phyloP scores from a whole-genome alignment of 2,888 invertebrate genomes.

The Drosophila affinis region DNA sequence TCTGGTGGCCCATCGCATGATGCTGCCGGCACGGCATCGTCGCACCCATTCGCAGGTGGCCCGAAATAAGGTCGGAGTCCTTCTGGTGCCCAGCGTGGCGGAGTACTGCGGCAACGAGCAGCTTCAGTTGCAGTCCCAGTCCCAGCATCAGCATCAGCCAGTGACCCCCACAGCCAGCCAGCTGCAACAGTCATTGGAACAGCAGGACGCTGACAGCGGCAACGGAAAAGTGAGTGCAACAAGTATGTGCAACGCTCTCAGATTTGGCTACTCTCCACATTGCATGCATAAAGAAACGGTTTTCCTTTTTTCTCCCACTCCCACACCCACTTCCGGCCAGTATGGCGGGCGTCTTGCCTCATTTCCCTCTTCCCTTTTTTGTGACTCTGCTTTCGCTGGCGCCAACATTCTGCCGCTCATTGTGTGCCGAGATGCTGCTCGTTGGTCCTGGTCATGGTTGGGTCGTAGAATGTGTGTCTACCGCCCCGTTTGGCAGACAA shows the following conservation, averaged over 20 bases:
- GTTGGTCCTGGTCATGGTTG: constrained; percentile 66
- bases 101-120: constrained; percentile 58
- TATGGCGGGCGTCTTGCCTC: background rate
- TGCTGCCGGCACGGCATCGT: constrained; percentile 68
- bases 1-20: constrained; percentile 80
- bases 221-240: constrained; percentile 71
- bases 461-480: constrained; percentile 18
- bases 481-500: constrained; percentile 7
- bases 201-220: constrained; percentile 11
- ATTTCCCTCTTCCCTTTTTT: constrained; percentile 2
- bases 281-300: constrained; percentile 9
- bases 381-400: constrained; percentile 49
- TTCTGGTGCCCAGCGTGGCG: constrained; percentile 69
- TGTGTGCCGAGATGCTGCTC: constrained; percentile 8
- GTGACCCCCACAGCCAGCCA: background rate
- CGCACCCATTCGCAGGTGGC: constrained; percentile 66
- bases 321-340: constrained; percentile 33
- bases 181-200: background rate
- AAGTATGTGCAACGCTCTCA: constrained; percentile 52
- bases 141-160: constrained; percentile 22
- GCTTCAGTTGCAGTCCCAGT: constrained; percentile 30
- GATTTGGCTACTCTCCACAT: background rate
- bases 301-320: constrained; percentile 17
- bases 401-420: constrained; percentile 67
- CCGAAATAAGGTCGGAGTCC: constrained; percentile 76